phyloP scores from a whole-genome alignment of 2,888 invertebrate genomes.

The Drosophila pseudotakahashii region DNA sequence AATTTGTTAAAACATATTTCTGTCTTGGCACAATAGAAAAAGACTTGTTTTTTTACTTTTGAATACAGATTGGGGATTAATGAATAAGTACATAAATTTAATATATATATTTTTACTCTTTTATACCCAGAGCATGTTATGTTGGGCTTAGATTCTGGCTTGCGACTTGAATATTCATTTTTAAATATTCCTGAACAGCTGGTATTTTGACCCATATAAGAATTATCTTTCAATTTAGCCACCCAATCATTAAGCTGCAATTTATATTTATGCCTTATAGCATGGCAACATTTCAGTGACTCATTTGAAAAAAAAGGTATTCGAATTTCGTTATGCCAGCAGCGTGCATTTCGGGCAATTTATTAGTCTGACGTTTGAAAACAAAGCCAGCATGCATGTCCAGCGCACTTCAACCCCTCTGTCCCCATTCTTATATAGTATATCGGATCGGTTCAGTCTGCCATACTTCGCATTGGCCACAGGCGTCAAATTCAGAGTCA shows the following conservation, averaged over 20 bases:
- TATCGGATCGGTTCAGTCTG: slow-evolving; percentile 23
- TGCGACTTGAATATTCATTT: not conserved
- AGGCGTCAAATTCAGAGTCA: slow-evolving; percentile 42
- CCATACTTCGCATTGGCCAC: slow-evolving; percentile 46
- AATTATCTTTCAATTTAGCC: not conserved
- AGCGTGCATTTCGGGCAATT: slow-evolving; percentile 27
- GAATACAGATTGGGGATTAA: slow-evolving; percentile 3
- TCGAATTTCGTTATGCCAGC: slow-evolving; percentile 27
- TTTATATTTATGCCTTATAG: not conserved
- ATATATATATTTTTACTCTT: slow-evolving; percentile 12
- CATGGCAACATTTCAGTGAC: slow-evolving; percentile 8
- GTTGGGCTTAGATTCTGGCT: not conserved
- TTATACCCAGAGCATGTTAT: not conserved
- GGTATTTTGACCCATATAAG: not conserved
- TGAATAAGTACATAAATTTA: slow-evolving; percentile 5
- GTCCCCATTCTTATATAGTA: slow-evolving; percentile 24
- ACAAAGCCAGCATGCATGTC: slow-evolving; percentile 50
- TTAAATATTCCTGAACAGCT: not conserved
- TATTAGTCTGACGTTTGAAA: slow-evolving; percentile 25
- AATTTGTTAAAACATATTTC: slow-evolving; percentile 40
- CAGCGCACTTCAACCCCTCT: slow-evolving; percentile 22
- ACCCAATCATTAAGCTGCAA: not conserved
- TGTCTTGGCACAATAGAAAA: slow-evolving; percentile 5
- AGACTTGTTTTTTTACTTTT: slow-evolving; percentile 5
- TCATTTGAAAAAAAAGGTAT: slow-evolving; percentile 43